Percentiles rank a stretch among this genome's conserved stretches.
These are phyloP conservation scores for Chaitophorus viminalis DNA, from an alignment of 2,888 invertebrate genomes.

Conservation along the genomic window DNA sequence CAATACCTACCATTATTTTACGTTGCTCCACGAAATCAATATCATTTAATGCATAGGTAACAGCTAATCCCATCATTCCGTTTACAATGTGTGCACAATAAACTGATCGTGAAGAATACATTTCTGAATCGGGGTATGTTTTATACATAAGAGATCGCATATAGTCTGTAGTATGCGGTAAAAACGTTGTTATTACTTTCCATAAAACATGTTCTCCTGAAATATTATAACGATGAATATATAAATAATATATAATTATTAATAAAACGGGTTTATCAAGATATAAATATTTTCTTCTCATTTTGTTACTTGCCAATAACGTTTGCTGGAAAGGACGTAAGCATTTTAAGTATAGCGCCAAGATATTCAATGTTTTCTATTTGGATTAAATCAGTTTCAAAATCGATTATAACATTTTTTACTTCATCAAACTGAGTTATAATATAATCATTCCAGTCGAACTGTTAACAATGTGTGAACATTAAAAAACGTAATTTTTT, in stretches of 20 bases:
- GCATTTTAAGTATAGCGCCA: conserved; percentile 70
- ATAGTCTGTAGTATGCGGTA: conserved; percentile 75
- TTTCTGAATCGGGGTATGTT: conserved; percentile 66
- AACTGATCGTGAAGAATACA: conserved; percentile 54
- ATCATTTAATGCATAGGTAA: conserved; percentile 61
- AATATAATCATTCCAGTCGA: conserved; percentile 74
- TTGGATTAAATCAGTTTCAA: conserved; percentile 69
- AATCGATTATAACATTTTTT: conserved; percentile 70
- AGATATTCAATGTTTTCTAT: conserved; percentile 77
- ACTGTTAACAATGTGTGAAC: conserved; percentile 52
- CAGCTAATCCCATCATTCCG: conserved; percentile 71
- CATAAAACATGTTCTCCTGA: conserved; percentile 64
- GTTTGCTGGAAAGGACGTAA: neutral
- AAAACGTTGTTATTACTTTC: conserved; percentile 75
- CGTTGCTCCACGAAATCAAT: conserved; percentile 22
- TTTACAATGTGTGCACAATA: conserved; percentile 77
- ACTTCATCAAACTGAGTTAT: conserved; percentile 73
- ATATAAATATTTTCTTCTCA: neutral
- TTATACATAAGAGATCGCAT: conserved; percentile 71
- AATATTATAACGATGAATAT: too few species aligned
- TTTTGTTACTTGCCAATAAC: neutral
- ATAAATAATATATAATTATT: too few species aligned
- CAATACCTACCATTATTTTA: conserved; percentile 60
- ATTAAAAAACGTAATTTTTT: neutral
- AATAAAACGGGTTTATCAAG: neutral